Evolutionary conservation across 2,888 invertebrate genomes (phyloP).

Genomic region (Xestobium rufovillosum): DNA sequence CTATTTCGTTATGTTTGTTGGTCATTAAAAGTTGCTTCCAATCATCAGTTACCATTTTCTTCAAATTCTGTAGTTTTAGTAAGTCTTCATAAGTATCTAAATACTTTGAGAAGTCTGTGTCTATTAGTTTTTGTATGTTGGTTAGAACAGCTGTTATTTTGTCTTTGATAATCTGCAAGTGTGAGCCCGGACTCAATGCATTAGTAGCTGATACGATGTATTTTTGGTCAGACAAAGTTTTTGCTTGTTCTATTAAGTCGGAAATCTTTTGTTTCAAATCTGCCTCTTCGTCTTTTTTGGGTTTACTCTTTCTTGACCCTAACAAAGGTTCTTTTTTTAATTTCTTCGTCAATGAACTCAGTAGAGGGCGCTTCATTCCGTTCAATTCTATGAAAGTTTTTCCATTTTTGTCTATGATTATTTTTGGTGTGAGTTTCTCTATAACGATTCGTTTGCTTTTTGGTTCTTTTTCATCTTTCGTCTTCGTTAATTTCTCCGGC

Average conservation of each 20-base stretch:
- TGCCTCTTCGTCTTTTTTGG: background rate
- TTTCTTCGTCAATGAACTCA: constrained; percentile 16
- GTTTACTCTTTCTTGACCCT: background rate
- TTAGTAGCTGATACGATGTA: constrained; percentile 11
- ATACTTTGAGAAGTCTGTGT: constrained; percentile 32
- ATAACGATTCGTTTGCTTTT: constrained; percentile 25
- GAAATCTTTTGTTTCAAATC: constrained; percentile 28
- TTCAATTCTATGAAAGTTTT: constrained; percentile 33
- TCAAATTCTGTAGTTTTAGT: constrained; percentile 33
- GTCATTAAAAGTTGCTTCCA: constrained; percentile 34
- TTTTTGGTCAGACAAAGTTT: constrained; percentile 22
- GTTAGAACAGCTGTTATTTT: constrained; percentile 31
- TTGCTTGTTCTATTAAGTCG: constrained; percentile 30
- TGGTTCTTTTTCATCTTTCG: constrained; percentile 14
- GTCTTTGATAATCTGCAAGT: constrained; percentile 31
- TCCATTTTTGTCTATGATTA: constrained; percentile 35
- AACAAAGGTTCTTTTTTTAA: background rate
- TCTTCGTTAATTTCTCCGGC: constrained; percentile 6
- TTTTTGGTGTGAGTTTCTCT: constrained; percentile 31
- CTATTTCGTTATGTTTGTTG: constrained; percentile 29
- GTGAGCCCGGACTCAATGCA: constrained; percentile 24
- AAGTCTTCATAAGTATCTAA: constrained; percentile 31
- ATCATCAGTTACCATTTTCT: constrained; percentile 30
- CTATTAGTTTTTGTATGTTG: constrained; percentile 33
- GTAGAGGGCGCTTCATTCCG: constrained; percentile 31